Evolutionary conservation across 2,888 invertebrate species (phyloP), one percentile per base, ranked within the genome.

Genomic region (Gymnoscelis rufifasciata): DNA sequence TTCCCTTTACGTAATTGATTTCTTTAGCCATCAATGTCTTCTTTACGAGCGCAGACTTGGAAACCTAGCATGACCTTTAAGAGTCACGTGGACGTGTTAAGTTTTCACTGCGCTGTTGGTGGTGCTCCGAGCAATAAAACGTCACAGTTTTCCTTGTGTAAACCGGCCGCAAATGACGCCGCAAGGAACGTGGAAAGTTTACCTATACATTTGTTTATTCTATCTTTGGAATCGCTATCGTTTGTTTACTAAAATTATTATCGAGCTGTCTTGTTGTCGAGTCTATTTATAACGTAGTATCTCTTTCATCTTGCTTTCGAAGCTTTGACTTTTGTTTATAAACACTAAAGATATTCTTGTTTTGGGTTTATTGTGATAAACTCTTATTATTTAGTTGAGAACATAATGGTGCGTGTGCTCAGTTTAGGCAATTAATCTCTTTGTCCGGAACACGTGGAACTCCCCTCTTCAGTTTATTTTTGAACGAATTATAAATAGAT

Each of bases 381-480:
- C 23, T 33, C 23, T 29, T 24, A 40, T 40, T 33, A 36, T 23
- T 15, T 10, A 15, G 23, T 24, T 38, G 28, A 39, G 47, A 45
- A 51, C 46, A 40, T 38, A 43, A 23, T 44, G 37, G 33, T 23
- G 44, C 43, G 38, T 40, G 19, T 38, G 44, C 47, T 37, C 43
- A 38, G 42, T 31, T 51, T 36, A 45, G 59, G 64, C 64, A 70
- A 82, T 83, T 77, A 74, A 75, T 81, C 72, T 79, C 72, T 60
- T 62, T 62, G 62, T 66, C 66, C 62, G 56, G 56, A 64, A 62
- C 83, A 81, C 80, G 78, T 81, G 80, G 71, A 64, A 65, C 70
- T 76, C 74, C 78, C 79, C 78, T 71, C 71, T 10, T 59, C 59
- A 62, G 67, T 75, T 79, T 83, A 82, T 81, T 80, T 80, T 78